Percentiles rank a stretch among this genome's conserved stretches.
phyloP scores from a whole-genome alignment of 2,113 vertebrate genomes.

The Tricholaema leucomelas region DNA sequence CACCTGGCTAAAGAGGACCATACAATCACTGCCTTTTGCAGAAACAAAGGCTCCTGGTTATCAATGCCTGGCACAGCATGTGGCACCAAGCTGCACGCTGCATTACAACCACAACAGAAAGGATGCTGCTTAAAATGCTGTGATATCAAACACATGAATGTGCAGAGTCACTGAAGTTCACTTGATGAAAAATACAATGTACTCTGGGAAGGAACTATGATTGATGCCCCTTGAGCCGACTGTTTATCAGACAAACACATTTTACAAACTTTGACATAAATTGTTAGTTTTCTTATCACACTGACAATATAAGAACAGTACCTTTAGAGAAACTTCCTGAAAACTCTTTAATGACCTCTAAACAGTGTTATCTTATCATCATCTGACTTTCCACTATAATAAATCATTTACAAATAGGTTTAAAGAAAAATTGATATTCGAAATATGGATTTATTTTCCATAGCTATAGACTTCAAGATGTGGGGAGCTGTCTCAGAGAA shows the following conservation, averaged over 20 bases:
- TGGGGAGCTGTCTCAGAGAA: conserved; percentile 30
- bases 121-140: conserved; percentile 35
- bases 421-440: conserved; percentile 74
- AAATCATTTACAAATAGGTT: conserved; percentile 81
- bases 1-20: background rate
- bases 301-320: conserved; percentile 72
- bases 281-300: conserved; percentile 80
- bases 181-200: conserved; percentile 81
- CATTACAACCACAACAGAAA: background rate
- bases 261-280: conserved; percentile 85
- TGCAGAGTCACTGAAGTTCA: conserved; percentile 75
- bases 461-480: conserved; percentile 61
- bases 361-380: conserved; percentile 82
- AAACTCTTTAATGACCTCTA: conserved; percentile 85
- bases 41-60: background rate
- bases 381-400: conserved; percentile 78
- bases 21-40: background rate
- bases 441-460: conserved; percentile 78
- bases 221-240: conserved; percentile 77
- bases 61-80: background rate
- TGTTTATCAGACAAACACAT: conserved; percentile 84
- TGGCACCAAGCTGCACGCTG: background rate
- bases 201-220: conserved; percentile 72
- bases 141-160: conserved; percentile 50
- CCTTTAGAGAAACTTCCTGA: conserved; percentile 76